Base-by-base conservation (phyloP, 2,113 vertebrate genomes). In the Malurus elegans region DNA sequence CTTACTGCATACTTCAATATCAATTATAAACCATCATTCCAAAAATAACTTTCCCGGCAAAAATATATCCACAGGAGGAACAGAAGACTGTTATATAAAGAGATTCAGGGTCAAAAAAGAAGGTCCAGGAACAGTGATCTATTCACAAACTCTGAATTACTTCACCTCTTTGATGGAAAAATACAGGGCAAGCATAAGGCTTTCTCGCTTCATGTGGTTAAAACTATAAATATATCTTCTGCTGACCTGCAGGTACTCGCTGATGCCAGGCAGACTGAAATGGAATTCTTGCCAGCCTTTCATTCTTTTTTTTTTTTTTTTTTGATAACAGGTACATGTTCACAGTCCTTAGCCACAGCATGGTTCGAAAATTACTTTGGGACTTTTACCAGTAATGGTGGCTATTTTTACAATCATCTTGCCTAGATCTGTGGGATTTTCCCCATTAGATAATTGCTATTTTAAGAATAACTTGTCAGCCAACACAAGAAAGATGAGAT, bases 391-490 rank as follows among this genome's bases (percentile, higher is more conserved):
- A 79, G 34, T 34, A 75, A 67, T 61, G 23, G 71, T 17, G 36
- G 61, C 93, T 98, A 97, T 96, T 98, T 97, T 97, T 97, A 92
- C 18, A 60, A 54, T n/a, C 58, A 69, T 42, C 36, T 80, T 95
- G 83, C 94, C 91, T 79, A 73, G 86, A 96, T 92, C 79, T 47
- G 36, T 62, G 94, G 97, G 96, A 96, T 96, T 93, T 93, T 92
- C 92, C 85, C 81, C 91, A 73, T 93, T 96, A 98, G 95, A 95
- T 89, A 96, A 92, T 90, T 86, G 74, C 87, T 97, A 97, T 98
- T 98, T 98, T 97, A 97, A 97, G 93, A 82, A 75, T 92, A 97
- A 95, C 73, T 93, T 92, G 95, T 91, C 95, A 92, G 60, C 69
- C 78, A 89, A 64, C 76, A 67, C 0, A 18, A 96, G 80, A 92